These are phyloP conservation scores for Synergus japonicus DNA, from an alignment of 2,888 invertebrate species.

Conservation along the genomic window DNA sequence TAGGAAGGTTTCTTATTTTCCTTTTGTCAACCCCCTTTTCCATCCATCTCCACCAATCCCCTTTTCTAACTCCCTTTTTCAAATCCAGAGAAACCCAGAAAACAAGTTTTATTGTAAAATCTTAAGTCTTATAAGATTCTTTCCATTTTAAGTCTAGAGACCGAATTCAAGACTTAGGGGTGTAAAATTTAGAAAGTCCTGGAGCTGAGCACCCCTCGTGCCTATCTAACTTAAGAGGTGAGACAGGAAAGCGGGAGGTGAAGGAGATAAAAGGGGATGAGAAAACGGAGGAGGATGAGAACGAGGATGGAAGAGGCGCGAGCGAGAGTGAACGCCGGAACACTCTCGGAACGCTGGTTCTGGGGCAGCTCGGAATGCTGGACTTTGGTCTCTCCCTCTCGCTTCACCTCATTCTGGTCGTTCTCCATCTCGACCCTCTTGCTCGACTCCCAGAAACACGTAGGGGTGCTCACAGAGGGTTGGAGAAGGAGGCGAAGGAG, in stretches of 20 bases:
- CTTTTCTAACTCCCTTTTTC: no score
- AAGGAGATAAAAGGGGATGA: constrained; percentile 57
- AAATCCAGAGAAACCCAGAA: no score
- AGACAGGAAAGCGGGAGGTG: constrained; percentile 46
- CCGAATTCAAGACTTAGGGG: not conserved
- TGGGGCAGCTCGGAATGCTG: constrained; percentile 71
- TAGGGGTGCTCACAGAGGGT: constrained; percentile 58
- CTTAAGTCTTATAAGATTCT: no score
- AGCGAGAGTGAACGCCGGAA: constrained; percentile 67
- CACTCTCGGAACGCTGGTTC: constrained; percentile 54
- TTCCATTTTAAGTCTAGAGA: not conserved
- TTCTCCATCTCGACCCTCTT: constrained; percentile 51
- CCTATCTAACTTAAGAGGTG: constrained; percentile 66
- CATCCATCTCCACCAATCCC: no score
- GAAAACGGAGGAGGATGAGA: constrained; percentile 63
- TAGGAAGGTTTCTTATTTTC: not conserved
- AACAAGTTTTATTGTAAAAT: no score
- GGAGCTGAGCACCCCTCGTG: constrained; percentile 65
- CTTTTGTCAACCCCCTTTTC: no score
- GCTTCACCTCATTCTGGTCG: constrained; percentile 56
- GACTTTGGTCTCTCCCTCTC: constrained; percentile 70
- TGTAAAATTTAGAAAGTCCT: not conserved
- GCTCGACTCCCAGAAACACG: constrained; percentile 56
- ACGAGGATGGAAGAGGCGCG: constrained; percentile 56
- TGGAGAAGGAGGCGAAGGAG: constrained; percentile 58